A percentile compares a stretch with the other conserved stretches of the same genome.
Conservation (phyloP, 2,113 vertebrate genomes). For the Pavo muticus region DNA sequence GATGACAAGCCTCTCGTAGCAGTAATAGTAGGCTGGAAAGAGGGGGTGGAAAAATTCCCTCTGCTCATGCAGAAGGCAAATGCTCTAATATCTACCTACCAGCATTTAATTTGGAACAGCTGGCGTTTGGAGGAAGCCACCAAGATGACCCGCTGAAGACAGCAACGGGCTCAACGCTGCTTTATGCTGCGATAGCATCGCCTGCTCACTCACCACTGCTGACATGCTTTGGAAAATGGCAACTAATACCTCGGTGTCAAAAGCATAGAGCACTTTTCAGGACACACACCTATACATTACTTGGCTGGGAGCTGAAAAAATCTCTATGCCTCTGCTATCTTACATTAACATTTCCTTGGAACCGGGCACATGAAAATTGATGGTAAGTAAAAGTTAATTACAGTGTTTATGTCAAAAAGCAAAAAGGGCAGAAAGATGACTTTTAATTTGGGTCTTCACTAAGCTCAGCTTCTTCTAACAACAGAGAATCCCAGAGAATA, state of each 20-base stretch:
- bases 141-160: constrained; percentile 10
- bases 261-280: background rate
- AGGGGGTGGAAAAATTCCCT: constrained; percentile 44
- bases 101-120: constrained; percentile 31
- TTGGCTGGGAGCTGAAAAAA: background rate
- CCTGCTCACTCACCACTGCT: background rate
- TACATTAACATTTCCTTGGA: background rate
- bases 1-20: constrained; percentile 59
- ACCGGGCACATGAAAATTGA: background rate
- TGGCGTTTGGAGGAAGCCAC: background rate
- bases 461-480: background rate
- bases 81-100: constrained; percentile 40
- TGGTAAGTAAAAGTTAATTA: constrained; percentile 37
- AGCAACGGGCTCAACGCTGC: background rate
- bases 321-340: background rate
- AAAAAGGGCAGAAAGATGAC: background rate
- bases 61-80: constrained; percentile 18
- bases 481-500: background rate
- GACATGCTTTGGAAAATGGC: background rate
- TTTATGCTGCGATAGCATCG: background rate
- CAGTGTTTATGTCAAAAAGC: constrained; percentile 27
- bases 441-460: background rate
- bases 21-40: constrained; percentile 54
- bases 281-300: background rate
- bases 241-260: background rate